Evolutionary conservation across 1,140 invertebrate genomes (phyloP), one percentile per base, ranked within the genome.

Genomic region (Drosophila mauritiana): DNA sequence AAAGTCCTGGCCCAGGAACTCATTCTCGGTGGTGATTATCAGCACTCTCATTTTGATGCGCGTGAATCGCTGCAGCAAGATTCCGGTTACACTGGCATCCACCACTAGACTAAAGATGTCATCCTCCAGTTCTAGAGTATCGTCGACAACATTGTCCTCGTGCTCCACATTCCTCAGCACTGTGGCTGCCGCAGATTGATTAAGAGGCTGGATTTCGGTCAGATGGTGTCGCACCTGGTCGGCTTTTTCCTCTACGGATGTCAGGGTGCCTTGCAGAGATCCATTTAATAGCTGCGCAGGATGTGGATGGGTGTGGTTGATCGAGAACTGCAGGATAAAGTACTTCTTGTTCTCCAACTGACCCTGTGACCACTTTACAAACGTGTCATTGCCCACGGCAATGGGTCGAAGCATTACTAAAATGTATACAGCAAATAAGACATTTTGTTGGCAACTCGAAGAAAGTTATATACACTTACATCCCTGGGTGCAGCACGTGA

Each of bases 401-500:
- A 92, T 80, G n/a, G 84, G 64, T 11, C 82, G 88, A 4, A 91
- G 68, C 65, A 89, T 77, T 42, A 92, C 91, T 92, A 39, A 3
- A 49, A 27, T 10, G 42, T 12, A 13, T n/a, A 0, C 12, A 39
- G n/a, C 8, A 10, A 10, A 31, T 31, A 8, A 15, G n/a, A 40
- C 2, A 15, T 40, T 40, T 15, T 3, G 5, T 2, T 15, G n/a
- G 37, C 37, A 39, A 0, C 4, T 13, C 11, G 1, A 39, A 5
- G 13, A 8, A 8, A 8, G 2, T 42, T 42, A 42, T 8, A 15
- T 42, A 34, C 53, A 91, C 91, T 91, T 62, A 92, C 91, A 70
- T 58, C 91, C 92, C 59, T 92, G 92, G 0, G 91, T 91, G 55
- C 89, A 91, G 58, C 91, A 92, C 39, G 80, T 81, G 0, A 91